A percentile compares a stretch with the other conserved stretches of the same genome.
Evolutionary conservation across 2,888 invertebrate genomes (phyloP).

Genomic region (Xanthia togata): DNA sequence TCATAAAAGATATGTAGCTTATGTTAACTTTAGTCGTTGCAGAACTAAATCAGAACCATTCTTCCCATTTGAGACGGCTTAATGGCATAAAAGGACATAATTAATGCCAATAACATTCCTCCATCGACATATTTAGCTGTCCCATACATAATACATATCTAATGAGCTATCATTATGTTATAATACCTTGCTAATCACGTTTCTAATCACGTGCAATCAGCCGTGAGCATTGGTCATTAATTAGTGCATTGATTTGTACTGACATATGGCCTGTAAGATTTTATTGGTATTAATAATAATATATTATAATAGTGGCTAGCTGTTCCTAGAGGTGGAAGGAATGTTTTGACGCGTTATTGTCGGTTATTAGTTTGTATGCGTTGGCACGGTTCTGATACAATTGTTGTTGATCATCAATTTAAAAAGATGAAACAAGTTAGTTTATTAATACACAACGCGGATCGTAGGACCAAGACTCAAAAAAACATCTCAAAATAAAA

Average conservation of each 20-base stretch:
- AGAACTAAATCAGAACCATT: not conserved
- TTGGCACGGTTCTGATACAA: not conserved
- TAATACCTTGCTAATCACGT: conserved; percentile 47
- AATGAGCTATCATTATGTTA: conserved; percentile 47
- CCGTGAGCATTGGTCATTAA: conserved; percentile 54
- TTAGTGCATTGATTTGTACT: conserved; percentile 53
- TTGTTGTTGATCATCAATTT: too few relatives aligned
- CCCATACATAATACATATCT: conserved; percentile 9
- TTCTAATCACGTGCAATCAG: conserved; percentile 55
- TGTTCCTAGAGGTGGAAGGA: too few relatives aligned
- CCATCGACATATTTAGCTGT: not conserved
- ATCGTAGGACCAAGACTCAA: not conserved
- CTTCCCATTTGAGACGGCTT: too few relatives aligned
- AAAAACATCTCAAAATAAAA: not conserved
- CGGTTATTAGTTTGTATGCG: not conserved
- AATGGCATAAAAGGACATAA: not conserved
- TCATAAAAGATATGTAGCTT: too few relatives aligned
- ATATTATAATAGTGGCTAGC: not conserved
- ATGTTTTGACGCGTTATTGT: not conserved
- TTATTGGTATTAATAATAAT: conserved; percentile 32
- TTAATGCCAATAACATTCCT: not conserved
- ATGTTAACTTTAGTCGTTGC: not conserved
- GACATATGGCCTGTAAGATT: conserved; percentile 21
- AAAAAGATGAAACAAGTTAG: not conserved
- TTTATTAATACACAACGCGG: too few relatives aligned